Evolutionary conservation across 2,888 invertebrate genomes (phyloP).

Genomic region (Caenorhabditis virilis): DNA sequence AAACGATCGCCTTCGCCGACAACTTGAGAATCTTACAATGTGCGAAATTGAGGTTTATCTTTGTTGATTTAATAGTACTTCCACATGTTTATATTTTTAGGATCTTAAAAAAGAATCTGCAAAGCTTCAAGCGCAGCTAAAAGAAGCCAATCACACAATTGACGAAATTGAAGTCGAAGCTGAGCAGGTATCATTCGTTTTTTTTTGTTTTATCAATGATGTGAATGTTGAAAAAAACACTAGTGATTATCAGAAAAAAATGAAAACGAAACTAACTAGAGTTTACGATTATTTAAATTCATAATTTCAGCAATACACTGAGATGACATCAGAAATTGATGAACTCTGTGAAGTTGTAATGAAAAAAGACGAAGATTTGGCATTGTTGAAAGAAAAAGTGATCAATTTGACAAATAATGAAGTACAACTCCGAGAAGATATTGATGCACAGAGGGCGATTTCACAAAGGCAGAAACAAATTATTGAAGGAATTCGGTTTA

Average conservation of each 20-base stretch:
- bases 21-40: slow-evolving; percentile 18
- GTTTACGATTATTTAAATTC: background rate
- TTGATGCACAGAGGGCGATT: slow-evolving; percentile 33
- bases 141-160: slow-evolving; percentile 42
- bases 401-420: slow-evolving; percentile 16
- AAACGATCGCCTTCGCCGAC: slow-evolving; percentile 15
- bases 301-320: slow-evolving; percentile 49
- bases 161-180: slow-evolving; percentile 50
- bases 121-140: slow-evolving; percentile 22
- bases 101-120: background rate
- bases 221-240: background rate
- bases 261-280: background rate
- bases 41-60: background rate
- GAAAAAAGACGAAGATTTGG: slow-evolving; percentile 41
- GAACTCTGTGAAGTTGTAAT: slow-evolving; percentile 41
- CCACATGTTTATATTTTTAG: slow-evolving; percentile 1
- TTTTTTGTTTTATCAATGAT: slow-evolving; percentile 2
- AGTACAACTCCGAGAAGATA: slow-evolving; percentile 24
- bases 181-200: slow-evolving; percentile 37
- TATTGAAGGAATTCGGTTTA: slow-evolving; percentile 42
- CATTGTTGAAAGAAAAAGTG: slow-evolving; percentile 31
- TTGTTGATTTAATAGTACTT: background rate
- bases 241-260: background rate
- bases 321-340: slow-evolving; percentile 46
- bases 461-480: slow-evolving; percentile 40